These are phyloP conservation scores for Aporophyla nigra DNA, from an alignment of 2,888 invertebrate species.

Conservation along the genomic window DNA sequence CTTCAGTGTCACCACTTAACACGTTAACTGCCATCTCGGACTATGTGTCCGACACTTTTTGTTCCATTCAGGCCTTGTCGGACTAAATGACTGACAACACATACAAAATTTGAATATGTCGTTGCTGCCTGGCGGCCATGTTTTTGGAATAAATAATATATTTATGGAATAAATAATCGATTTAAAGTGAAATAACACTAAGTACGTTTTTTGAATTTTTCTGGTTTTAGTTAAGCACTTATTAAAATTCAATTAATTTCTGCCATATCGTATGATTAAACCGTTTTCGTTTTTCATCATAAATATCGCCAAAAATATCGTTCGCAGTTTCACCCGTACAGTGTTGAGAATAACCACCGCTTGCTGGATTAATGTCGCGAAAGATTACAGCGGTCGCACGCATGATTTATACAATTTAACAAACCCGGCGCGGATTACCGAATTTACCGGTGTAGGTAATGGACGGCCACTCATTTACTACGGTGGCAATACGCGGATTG, in stretches of 20 bases:
- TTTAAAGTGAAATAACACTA: too few relatives aligned
- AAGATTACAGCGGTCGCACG: constrained; percentile 78
- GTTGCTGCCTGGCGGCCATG: too few relatives aligned
- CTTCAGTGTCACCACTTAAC: too few relatives aligned
- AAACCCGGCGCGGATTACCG: constrained; percentile 67
- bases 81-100: too few relatives aligned
- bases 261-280: neutral
- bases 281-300: neutral
- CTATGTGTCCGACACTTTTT: too few relatives aligned
- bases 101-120: too few relatives aligned
- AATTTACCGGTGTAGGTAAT: constrained; percentile 61
- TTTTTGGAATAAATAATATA: too few relatives aligned
- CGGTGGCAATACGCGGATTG: constrained; percentile 47
- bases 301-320: neutral
- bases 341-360: constrained; percentile 66
- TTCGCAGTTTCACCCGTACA: constrained; percentile 10
- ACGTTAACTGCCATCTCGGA: too few relatives aligned
- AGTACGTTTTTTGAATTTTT: too few relatives aligned
- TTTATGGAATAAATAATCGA: too few relatives aligned
- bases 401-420: constrained; percentile 82
- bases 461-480: constrained; percentile 51
- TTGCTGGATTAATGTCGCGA: constrained; percentile 79
- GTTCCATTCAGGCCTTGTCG: too few relatives aligned
- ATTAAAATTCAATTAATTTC: neutral
- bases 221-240: too few relatives aligned